Percentiles rank a stretch among this genome's conserved stretches.
Evolutionary conservation across 1,140 invertebrate species (phyloP).

Genomic region (Drosophila insularis): DNA sequence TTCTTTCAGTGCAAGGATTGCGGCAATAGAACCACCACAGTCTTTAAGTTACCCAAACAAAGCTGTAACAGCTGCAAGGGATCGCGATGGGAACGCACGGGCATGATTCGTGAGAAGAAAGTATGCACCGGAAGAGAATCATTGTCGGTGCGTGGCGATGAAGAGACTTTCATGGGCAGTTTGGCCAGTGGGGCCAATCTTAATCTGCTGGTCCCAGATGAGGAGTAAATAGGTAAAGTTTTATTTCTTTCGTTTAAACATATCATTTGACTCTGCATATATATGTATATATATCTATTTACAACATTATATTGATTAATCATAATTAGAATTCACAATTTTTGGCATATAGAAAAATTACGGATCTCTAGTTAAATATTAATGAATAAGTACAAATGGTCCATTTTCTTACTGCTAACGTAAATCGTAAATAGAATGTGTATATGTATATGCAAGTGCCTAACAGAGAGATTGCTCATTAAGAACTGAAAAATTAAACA

Average conservation of each 20-base stretch:
- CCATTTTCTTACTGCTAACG: conserved; percentile 8
- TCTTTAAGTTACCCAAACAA: conserved; percentile 89
- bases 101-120: conserved; percentile 91
- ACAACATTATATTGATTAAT: conserved; percentile 28
- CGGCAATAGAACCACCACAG: conserved; percentile 89
- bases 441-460: conserved; percentile 19
- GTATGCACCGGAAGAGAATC: conserved; percentile 82
- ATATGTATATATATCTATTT: conserved; percentile 17
- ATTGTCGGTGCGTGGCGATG: conserved; percentile 88
- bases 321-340: conserved; percentile 12
- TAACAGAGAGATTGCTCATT: conserved; percentile 22
- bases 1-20: conserved; percentile 96
- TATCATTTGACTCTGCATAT: conserved; percentile 12
- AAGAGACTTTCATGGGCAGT: conserved; percentile 87
- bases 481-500: too few relatives aligned
- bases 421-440: background rate
- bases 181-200: conserved; percentile 85
- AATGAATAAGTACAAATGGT: conserved; percentile 60
- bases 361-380: conserved; percentile 25
- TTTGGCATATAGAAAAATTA: conserved; percentile 53
- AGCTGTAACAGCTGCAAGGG: conserved; percentile 90
- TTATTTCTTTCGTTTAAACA: background rate
- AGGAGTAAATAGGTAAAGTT: conserved; percentile 40
- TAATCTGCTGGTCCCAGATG: conserved; percentile 87
- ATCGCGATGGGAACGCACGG: conserved; percentile 89